Evolutionary conservation across 2,888 invertebrate species (phyloP).

Genomic region (Dichetophora obliterata): DNA sequence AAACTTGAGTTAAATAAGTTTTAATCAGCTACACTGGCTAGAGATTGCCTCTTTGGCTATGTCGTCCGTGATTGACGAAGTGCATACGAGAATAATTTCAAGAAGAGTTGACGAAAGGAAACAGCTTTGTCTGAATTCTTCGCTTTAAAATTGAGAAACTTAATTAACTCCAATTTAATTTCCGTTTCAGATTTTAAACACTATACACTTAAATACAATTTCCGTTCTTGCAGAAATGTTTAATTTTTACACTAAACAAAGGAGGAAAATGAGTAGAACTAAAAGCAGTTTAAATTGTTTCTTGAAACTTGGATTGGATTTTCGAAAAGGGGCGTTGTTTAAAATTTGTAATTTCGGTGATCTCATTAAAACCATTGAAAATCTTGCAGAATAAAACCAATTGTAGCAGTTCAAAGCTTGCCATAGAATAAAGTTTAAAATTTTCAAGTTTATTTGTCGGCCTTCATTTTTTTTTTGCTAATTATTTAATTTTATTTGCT

Average conservation of each 20-base stretch:
- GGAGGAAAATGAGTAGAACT: not conserved
- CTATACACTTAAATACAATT: conserved; percentile 21
- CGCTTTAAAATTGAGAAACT: conserved; percentile 15
- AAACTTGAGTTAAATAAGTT: not conserved
- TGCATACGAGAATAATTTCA: not conserved
- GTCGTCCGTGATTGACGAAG: not conserved
- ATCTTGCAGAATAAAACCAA: no score
- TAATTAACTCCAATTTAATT: conserved; percentile 38
- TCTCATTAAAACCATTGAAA: no score
- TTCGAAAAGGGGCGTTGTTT: no score
- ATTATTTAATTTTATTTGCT: no score
- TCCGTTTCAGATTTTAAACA: conserved; percentile 23
- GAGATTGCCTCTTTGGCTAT: not conserved
- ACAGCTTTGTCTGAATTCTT: not conserved
- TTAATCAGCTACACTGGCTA: not conserved
- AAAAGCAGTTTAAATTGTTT: not conserved
- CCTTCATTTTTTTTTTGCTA: no score
- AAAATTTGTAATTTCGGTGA: no score
- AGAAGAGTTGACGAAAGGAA: not conserved
- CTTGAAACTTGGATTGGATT: not conserved
- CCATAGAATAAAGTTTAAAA: no score
- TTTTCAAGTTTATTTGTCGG: no score
- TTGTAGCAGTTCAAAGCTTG: no score
- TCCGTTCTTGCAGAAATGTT: conserved; percentile 13
- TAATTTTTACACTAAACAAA: not conserved